Evolutionary conservation across 1,140 invertebrate genomes (phyloP).

Genomic region (Solenopsis invicta): DNA sequence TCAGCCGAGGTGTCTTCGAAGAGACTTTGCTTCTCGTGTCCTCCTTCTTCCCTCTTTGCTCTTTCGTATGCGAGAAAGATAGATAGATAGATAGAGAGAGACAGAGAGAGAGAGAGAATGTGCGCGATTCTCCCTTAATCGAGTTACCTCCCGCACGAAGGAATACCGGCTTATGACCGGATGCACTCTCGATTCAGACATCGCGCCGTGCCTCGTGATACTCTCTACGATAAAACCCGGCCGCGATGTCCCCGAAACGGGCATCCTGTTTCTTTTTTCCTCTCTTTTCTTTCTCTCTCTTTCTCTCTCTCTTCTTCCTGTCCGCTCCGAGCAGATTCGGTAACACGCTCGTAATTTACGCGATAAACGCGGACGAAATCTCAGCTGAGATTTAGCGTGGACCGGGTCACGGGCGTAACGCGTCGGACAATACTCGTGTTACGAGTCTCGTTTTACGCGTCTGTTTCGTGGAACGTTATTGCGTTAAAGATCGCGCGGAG

Average conservation of each 20-base stretch:
- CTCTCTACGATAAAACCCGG: slow-evolving; percentile 62
- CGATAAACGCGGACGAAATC: slow-evolving; percentile 60
- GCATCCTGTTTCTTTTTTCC: background rate
- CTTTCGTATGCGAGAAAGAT: background rate
- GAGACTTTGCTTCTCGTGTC: slow-evolving; percentile 48
- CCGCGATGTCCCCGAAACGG: slow-evolving; percentile 39
- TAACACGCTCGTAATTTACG: slow-evolving; percentile 65
- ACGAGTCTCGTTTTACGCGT: slow-evolving; percentile 1
- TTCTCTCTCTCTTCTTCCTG: background rate
- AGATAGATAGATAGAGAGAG: background rate
- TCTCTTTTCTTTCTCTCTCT: background rate
- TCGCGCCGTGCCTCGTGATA: slow-evolving; percentile 18
- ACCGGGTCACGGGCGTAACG: slow-evolving; percentile 20
- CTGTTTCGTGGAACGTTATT: slow-evolving; percentile 37
- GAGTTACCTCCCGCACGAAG: slow-evolving; percentile 72
- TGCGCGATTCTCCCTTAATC: slow-evolving; percentile 70
- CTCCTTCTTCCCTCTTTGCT: background rate
- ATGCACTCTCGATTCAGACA: slow-evolving; percentile 73
- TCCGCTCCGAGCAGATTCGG: slow-evolving; percentile 56
- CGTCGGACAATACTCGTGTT: slow-evolving; percentile 25
- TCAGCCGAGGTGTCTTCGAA: slow-evolving; percentile 64
- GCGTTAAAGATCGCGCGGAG: slow-evolving; percentile 11
- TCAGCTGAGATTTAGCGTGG: slow-evolving; percentile 40
- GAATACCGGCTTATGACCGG: slow-evolving; percentile 73
- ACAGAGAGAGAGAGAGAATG: background rate